Conservation (phyloP, 2,797 vertebrate species). For the Labeo calbasu region DNA sequence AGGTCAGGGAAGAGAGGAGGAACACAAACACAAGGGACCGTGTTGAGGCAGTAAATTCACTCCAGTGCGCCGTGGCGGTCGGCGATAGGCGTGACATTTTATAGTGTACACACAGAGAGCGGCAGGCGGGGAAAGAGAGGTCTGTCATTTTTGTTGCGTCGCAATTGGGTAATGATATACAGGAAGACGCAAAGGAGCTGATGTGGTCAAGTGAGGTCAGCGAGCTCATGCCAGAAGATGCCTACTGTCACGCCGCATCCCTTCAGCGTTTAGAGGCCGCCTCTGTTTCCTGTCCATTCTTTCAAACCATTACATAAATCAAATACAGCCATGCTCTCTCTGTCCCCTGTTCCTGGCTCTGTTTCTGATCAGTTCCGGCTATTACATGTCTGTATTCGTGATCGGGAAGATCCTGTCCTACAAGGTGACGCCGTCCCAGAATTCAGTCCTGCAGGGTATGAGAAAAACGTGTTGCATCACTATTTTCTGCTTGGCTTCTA, state of each 20-base stretch:
- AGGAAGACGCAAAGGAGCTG: constrained; percentile 27
- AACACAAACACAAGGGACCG: constrained; percentile 48
- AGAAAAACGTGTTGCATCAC: not conserved
- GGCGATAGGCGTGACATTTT: constrained; percentile 54
- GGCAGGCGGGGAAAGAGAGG: constrained; percentile 2
- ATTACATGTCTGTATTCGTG: not conserved
- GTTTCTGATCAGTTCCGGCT: not conserved
- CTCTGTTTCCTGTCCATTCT: constrained; percentile 4
- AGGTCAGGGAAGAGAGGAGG: constrained; percentile 49
- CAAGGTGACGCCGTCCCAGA: not conserved
- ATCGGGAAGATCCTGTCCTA: constrained; percentile 13
- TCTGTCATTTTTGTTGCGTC: constrained; percentile 42
- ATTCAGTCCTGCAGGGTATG: not conserved
- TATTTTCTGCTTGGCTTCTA: not conserved
- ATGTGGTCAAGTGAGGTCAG: constrained; percentile 46
- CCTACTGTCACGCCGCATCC: constrained; percentile 1
- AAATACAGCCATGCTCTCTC: not conserved
- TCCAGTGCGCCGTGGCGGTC: not conserved
- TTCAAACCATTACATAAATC: constrained; percentile 30
- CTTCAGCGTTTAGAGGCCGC: constrained; percentile 19
- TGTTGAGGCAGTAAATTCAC: constrained; percentile 47
- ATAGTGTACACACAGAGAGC: constrained; percentile 35
- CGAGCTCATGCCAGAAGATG: constrained; percentile 13
- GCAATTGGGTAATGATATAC: constrained; percentile 42
- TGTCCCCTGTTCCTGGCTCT: not conserved